Evolutionary conservation across 2,888 invertebrate genomes (phyloP).

Genomic region (Amiota minor): DNA sequence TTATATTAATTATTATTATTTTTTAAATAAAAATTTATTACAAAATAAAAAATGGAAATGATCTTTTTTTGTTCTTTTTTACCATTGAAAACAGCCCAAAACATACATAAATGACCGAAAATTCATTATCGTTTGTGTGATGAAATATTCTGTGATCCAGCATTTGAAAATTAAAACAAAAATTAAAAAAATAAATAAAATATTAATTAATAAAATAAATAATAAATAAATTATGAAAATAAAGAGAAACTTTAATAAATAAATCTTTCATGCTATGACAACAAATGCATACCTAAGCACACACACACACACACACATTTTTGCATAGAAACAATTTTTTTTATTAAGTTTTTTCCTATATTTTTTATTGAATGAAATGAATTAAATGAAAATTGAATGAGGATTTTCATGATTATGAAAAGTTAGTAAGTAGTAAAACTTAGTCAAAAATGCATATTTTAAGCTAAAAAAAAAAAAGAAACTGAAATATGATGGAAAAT

Average conservation of each 20-base stretch:
- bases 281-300: slow-evolving; percentile 14
- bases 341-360: background rate
- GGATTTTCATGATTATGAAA: background rate
- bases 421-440: no score
- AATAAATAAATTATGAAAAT: slow-evolving; percentile 29
- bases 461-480: no score
- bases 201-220: slow-evolving; percentile 4
- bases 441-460: no score
- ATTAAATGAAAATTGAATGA: background rate
- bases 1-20: slow-evolving; percentile 52
- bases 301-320: background rate
- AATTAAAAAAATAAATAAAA: slow-evolving; percentile 33
- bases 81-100: slow-evolving; percentile 9
- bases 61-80: slow-evolving; percentile 30
- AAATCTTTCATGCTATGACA: slow-evolving; percentile 1
- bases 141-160: slow-evolving; percentile 74
- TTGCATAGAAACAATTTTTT: background rate
- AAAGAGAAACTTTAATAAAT: slow-evolving; percentile 37
- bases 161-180: slow-evolving; percentile 49
- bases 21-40: slow-evolving; percentile 48
- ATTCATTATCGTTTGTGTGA: slow-evolving; percentile 71
- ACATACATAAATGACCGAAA: background rate
- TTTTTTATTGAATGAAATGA: background rate
- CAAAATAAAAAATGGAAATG: slow-evolving; percentile 28
- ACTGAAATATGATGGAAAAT: no score